Evolutionary conservation across 2,113 vertebrate genomes (phyloP).

Genomic region (Cyphomyrus discorhynchus): DNA sequence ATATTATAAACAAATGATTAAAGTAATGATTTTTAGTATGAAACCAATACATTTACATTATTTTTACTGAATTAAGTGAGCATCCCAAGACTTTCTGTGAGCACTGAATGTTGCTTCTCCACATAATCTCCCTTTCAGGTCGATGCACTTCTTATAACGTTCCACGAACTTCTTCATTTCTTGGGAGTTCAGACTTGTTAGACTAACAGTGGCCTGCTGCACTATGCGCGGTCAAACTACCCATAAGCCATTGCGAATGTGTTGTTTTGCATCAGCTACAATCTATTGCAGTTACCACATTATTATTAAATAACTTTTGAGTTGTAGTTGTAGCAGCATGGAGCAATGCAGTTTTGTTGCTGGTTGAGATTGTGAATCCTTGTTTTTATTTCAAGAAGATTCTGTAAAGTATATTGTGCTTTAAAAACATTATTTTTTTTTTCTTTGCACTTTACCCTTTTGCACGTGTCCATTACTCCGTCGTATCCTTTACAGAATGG

Average conservation of each 20-base stretch:
- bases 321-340: not conserved
- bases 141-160: not conserved
- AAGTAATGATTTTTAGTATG: not conserved
- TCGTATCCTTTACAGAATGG: not conserved
- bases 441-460: not conserved
- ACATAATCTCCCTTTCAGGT: not conserved
- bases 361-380: not conserved
- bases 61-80: not conserved
- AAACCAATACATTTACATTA: not conserved
- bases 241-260: too few relatives aligned
- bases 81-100: not conserved
- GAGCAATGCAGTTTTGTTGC: not conserved
- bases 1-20: too few relatives aligned
- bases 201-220: not conserved
- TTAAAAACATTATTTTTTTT: not conserved
- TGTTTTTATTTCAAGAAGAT: not conserved
- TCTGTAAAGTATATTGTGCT: not conserved
- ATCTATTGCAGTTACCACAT: too few relatives aligned
- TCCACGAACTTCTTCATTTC: not conserved
- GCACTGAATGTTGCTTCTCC: not conserved
- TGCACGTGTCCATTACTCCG: not conserved
- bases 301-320: not conserved
- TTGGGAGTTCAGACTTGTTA: not conserved
- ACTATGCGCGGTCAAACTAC: not conserved
- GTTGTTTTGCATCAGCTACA: too few relatives aligned